These are phyloP conservation scores for Penaeus japonicus DNA, from an alignment of 1,140 invertebrate species.

Conservation along the genomic window DNA sequence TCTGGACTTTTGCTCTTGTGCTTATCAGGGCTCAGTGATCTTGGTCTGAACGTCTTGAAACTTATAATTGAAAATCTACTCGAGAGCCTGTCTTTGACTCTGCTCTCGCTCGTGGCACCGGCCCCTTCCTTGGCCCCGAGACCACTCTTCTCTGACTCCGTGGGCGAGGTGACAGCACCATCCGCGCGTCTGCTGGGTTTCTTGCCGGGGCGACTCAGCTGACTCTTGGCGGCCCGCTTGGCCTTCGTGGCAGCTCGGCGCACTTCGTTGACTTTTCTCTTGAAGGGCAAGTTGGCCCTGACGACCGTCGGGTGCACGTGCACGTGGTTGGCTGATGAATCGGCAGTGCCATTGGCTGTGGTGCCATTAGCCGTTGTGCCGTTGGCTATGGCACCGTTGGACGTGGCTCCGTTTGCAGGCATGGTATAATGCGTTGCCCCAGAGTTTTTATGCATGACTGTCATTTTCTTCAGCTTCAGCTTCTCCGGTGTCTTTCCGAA, in stretches of 20 bases:
- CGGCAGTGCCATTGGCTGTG: conserved; percentile 37
- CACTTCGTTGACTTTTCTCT: conserved; percentile 58
- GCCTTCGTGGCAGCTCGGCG: conserved; percentile 58
- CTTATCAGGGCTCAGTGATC: conserved; percentile 57
- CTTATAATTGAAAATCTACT: conserved; percentile 59
- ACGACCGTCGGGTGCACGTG: conserved; percentile 57
- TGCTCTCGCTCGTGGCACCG: not conserved
- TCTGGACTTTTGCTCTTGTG: conserved; percentile 54
- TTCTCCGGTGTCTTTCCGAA: conserved; percentile 56
- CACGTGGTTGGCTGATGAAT: conserved; percentile 49
- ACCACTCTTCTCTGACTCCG: conserved; percentile 54
- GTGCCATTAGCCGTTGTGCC: conserved; percentile 31
- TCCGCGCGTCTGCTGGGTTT: conserved; percentile 40
- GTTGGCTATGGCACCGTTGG: conserved; percentile 38
- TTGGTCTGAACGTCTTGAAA: conserved; percentile 57
- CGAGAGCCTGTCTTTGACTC: conserved; percentile 53
- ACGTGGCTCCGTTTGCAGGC: conserved; percentile 13
- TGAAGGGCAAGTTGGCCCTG: conserved; percentile 57
- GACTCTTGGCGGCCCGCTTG: conserved; percentile 58
- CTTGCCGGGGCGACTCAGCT: conserved; percentile 52
- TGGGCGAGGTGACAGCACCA: conserved; percentile 48
- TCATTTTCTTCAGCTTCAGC: conserved; percentile 39
- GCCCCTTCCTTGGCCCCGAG: conserved; percentile 16
- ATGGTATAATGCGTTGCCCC: conserved; percentile 38
- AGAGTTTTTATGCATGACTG: conserved; percentile 50